Evolutionary conservation across 2,888 invertebrate species (phyloP).

Genomic region (Allolobophora icterica): DNA sequence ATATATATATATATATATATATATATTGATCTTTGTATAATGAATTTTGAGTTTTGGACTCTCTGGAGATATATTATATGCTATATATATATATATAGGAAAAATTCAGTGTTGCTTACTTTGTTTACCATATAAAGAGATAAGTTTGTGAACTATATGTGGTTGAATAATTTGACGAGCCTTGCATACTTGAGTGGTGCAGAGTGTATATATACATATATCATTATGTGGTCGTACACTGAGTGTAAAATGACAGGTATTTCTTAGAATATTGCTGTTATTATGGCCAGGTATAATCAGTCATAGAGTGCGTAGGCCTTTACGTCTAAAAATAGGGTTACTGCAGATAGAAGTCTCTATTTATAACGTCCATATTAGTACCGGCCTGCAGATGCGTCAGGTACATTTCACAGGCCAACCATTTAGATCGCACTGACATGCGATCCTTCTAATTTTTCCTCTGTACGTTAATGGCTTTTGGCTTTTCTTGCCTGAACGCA

Average conservation of each 20-base stretch:
- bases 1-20: no score
- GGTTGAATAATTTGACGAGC: no score
- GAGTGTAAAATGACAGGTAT: background rate
- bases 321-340: background rate
- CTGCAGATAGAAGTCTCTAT: background rate
- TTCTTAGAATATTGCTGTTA: background rate
- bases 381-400: background rate
- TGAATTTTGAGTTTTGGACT: no score
- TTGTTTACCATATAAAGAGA: no score
- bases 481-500: background rate
- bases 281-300: background rate
- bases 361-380: background rate
- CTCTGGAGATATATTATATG: no score
- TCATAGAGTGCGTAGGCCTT: background rate
- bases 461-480: background rate
- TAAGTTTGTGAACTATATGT: no score
- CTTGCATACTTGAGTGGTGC: no score
- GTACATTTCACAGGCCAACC: background rate
- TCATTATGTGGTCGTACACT: no score
- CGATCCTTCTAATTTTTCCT: background rate
- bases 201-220: background rate
- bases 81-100: no score
- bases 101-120: no score
- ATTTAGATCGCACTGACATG: background rate
- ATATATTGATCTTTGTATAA: no score